Percentiles rank a stretch among this genome's conserved stretches.
Conservation (phyloP, 2,113 vertebrate species). For the Hydrolagus affinis region DNA sequence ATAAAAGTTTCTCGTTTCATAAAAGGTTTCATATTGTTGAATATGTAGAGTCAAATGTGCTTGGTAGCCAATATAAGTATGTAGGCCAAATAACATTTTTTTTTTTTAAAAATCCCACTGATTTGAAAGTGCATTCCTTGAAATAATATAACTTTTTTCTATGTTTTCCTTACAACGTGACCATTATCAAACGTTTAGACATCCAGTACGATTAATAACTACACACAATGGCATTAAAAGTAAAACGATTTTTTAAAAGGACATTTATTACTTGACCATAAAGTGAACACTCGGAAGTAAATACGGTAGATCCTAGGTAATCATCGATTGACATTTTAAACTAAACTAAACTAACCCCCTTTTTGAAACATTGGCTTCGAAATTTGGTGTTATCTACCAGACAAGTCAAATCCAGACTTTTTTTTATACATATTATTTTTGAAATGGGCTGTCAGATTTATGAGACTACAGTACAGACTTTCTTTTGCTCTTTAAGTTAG, state of each 20-base stretch:
- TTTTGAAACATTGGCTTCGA: neutral
- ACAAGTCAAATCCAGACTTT: too few species aligned
- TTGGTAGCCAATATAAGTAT: too few species aligned
- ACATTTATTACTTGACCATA: neutral
- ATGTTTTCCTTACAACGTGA: neutral
- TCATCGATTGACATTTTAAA: neutral
- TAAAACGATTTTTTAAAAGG: neutral
- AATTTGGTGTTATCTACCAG: neutral
- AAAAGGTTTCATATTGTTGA: too few species aligned
- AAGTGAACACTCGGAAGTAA: neutral
- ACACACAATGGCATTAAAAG: neutral
- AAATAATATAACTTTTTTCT: neutral
- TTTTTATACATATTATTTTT: too few species aligned
- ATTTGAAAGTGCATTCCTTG: neutral
- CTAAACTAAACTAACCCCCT: neutral
- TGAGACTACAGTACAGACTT: neutral
- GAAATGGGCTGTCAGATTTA: neutral
- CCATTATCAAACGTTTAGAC: neutral
- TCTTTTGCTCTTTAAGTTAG: neutral
- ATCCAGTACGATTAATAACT: neutral
- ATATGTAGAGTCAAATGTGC: too few species aligned
- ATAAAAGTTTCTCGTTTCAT: too few species aligned
- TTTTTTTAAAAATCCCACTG: neutral
- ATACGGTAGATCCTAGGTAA: neutral
- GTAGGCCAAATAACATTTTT: neutral